Base-by-base conservation (phyloP, 2,113 vertebrate genomes). In the Lanius ludovicianus region DNA sequence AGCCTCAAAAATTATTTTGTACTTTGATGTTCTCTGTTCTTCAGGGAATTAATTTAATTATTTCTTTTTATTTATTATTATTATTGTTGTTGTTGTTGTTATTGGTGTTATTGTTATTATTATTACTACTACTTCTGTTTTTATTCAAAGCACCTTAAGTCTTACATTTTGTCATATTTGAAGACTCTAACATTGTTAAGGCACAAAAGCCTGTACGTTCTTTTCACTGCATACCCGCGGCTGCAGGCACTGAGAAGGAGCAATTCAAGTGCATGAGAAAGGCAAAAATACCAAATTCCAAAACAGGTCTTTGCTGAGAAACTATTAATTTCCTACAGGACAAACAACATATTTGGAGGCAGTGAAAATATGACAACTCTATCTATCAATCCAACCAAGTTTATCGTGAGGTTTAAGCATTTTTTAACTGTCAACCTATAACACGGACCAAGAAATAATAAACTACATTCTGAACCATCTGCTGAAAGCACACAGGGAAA, bases 381-480 rank as follows among this genome's bases (percentile, higher is more conserved):
- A 76, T 95, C 85, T 94, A 87, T 97, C 96, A 96, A 37, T 86
- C 53, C 88, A 96, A 82, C 50, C 67, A 94, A 93, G 74, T 94
- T 95, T 97, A 94, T 95, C 75, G 56, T 76, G 71, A 94, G 69
- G 73, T 79, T 89, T 95, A 95, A 96, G 41, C 33, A 74, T 81
- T 96, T 93, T 83, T 96, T 81, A 95, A 96, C 70, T 90, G 78
- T 90, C 95, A 96, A 96, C 95, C 75, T 90, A 85, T 94, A 98
- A 94, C 86, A 96, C 28, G 42, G 52, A 83, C 28, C 73, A 68
- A 70, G 73, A 87, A 96, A 95, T 91, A 95, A 95, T 80, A 88
- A 95, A 78, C 39, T 92, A 15, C 74, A 44, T 85, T 96, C 83
- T 88, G 81, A 89, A 90, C 52, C 93, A 88, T 95, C 79, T 95